A percentile compares a stretch with the other conserved stretches of the same genome.
phyloP scores from a whole-genome alignment of 2,888 invertebrate species.

The Ophraella communa region DNA sequence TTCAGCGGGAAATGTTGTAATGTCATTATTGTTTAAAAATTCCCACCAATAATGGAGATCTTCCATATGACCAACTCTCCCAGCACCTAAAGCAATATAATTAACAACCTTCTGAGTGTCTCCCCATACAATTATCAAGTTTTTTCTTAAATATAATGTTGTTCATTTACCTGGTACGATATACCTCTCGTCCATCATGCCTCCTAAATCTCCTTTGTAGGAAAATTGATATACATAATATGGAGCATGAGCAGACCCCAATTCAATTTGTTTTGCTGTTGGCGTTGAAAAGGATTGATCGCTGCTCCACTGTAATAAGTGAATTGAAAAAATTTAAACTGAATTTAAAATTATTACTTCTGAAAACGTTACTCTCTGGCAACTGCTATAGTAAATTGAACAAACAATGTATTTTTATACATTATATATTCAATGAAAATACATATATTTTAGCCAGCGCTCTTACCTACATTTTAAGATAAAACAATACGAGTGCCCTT shows the following conservation, averaged over 20 bases:
- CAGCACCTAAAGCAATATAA: background rate
- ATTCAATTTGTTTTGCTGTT: slow-evolving; percentile 11
- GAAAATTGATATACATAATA: slow-evolving; percentile 18
- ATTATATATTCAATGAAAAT: too few species aligned
- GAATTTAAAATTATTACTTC: too few species aligned
- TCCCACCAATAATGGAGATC: slow-evolving; percentile 24
- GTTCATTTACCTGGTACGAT: background rate
- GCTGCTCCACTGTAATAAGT: slow-evolving; percentile 23
- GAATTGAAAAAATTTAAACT: background rate
- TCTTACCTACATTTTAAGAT: too few species aligned
- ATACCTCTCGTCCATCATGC: background rate
- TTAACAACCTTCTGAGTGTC: too few species aligned
- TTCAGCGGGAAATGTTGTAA: slow-evolving; percentile 4
- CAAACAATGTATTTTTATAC: too few species aligned
- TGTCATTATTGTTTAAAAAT: slow-evolving; percentile 14
- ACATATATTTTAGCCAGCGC: too few species aligned
- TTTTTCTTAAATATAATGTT: too few species aligned
- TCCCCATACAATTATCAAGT: too few species aligned
- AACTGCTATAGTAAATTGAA: background rate
- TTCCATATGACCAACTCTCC: slow-evolving; percentile 21
- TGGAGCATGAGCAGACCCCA: background rate
- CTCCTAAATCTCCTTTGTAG: slow-evolving; percentile 2
- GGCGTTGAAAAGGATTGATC: slow-evolving; percentile 18
- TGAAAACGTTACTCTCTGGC: too few species aligned
- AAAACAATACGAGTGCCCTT: too few species aligned